A percentile compares a stretch with the other conserved stretches of the same genome.
phyloP scores from a whole-genome alignment of 2,797 vertebrate species.

The Enteromius trimaculatus region DNA sequence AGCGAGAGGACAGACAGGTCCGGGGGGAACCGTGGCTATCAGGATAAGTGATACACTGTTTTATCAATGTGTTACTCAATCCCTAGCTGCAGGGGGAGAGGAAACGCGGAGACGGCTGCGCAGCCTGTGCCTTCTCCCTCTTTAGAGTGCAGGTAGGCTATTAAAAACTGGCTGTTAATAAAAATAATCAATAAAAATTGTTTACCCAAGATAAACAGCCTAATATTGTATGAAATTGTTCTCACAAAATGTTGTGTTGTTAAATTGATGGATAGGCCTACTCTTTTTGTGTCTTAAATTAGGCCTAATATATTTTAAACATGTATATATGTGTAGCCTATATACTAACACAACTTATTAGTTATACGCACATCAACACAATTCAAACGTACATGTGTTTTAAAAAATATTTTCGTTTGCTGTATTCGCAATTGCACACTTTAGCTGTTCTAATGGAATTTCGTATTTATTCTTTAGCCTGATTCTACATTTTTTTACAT shows the following conservation, averaged over 20 bases:
- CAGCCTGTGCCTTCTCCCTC: not conserved
- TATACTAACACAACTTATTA: not conserved
- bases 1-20: slow-evolving; percentile 58
- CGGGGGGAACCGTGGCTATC: slow-evolving; percentile 63
- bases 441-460: not conserved
- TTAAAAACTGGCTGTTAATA: not conserved
- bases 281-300: not conserved
- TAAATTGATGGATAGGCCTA: not conserved
- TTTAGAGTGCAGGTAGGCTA: not conserved
- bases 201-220: not conserved
- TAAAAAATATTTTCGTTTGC: not conserved
- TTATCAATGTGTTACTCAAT: slow-evolving; percentile 69
- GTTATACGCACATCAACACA: not conserved
- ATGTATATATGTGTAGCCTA: not conserved
- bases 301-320: not conserved
- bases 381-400: not conserved
- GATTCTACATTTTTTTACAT: not conserved
- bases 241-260: not conserved
- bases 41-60: slow-evolving; percentile 67
- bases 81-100: slow-evolving; percentile 58
- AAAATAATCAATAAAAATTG: not conserved
- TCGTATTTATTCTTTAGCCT: not conserved
- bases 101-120: slow-evolving; percentile 60
- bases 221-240: not conserved
- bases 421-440: not conserved